Evolutionary conservation across 1,140 invertebrate species (phyloP), one percentile per base, ranked within the genome.

Genomic region (Globodera ellingtonae): DNA sequence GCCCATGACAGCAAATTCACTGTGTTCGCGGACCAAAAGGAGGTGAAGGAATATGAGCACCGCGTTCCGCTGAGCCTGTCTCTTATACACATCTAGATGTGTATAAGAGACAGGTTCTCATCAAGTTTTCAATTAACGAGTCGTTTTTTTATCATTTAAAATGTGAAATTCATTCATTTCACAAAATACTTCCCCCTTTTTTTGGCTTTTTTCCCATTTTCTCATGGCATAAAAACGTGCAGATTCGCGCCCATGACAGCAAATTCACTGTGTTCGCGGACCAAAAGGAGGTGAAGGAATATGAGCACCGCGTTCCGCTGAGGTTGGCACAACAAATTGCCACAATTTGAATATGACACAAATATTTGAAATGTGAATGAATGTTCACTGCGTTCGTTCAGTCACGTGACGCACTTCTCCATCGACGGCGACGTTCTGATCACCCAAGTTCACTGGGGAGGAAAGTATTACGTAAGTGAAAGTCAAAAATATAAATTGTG

Each of bases 251-350:
- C 62, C 87, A 88, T 48, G 87, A 88, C 82, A 84, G 77, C 79
- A 86, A 86, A 72, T 88, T 86, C 82, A 79, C 82, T 15, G 86
- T 88, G 48, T 85, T 83, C 72, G 72, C 72, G 65, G 82, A 87
- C 75, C 87, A 89, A 72, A 87, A 87, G 69, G 86, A 87, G 62
- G 62, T 87, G 56, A 88, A 87, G 81, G 86, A 87, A 72, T 87
- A 87, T 76, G 86, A 87, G 71, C 87, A 87, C 65, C 85, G 83
- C 67, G 73, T 85, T 46, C 85, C 75, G 76, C 82, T 80, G 59
- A 83, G 62, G 52, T 75, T 46, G 56, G 72, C 62, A 73, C 78
- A 69, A 86, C 86, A 73, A 86, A 86, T 67, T 56, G 87, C 62
- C 86, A 86, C 75, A 86, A 86, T 73, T 87, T 82, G 79, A 73